These are phyloP conservation scores for Pagrus major DNA, from an alignment of 2,113 vertebrate genomes.

Conservation along the genomic window DNA sequence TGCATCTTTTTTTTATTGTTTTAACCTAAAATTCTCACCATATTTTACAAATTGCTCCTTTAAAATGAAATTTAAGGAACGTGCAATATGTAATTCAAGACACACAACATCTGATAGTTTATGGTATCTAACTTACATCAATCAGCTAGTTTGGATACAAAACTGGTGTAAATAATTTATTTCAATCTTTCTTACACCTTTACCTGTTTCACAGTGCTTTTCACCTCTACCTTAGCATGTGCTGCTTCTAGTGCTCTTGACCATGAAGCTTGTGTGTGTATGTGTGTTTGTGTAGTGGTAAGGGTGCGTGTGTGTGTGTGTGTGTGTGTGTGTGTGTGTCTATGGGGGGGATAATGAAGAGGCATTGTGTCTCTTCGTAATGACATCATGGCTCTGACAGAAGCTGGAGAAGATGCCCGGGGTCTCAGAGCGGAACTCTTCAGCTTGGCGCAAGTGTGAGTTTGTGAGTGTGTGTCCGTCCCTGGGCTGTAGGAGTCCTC, in stretches of 20 bases:
- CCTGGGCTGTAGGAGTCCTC: constrained; percentile 75
- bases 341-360: constrained; percentile 58
- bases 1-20: no score
- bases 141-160: neutral
- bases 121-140: neutral
- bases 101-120: neutral
- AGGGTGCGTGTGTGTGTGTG: constrained; percentile 33
- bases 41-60: no score
- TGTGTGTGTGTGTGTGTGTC: constrained; percentile 40
- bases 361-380: constrained; percentile 79
- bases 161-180: neutral
- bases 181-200: neutral
- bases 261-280: constrained; percentile 14
- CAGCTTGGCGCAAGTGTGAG: constrained; percentile 69
- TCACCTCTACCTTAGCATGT: constrained; percentile 45
- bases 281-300: constrained; percentile 10
- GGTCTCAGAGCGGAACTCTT: constrained; percentile 77
- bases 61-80: neutral
- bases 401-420: constrained; percentile 81
- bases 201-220: constrained; percentile 17
- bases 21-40: no score
- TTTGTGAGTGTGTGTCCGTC: constrained; percentile 65
- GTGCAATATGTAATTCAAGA: neutral
- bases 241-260: constrained; percentile 4
- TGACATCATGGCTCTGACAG: constrained; percentile 84